These are phyloP conservation scores for Uloborus diversus DNA, from an alignment of 1,140 invertebrate genomes.

Conservation along the genomic window DNA sequence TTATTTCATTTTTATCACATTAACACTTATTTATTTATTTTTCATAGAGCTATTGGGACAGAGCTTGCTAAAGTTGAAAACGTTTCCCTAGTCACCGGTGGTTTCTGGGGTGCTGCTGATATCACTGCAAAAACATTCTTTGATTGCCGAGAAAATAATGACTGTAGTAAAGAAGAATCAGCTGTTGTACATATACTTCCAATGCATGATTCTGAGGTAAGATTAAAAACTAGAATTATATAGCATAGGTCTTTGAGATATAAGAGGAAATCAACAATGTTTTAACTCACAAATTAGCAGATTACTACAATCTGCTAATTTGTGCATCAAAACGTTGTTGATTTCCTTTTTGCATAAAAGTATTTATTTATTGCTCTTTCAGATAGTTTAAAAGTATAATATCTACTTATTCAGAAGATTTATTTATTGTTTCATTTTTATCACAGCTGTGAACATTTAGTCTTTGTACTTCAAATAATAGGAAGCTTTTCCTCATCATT, in stretches of 20 bases:
- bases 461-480: too few species aligned
- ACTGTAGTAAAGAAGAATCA: slow-evolving; percentile 1
- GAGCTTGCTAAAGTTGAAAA: slow-evolving; percentile 62
- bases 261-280: too few species aligned
- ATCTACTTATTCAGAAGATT: too few species aligned
- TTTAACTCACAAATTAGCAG: too few species aligned
- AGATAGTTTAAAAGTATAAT: too few species aligned
- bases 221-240: background rate
- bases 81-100: slow-evolving; percentile 64
- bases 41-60: slow-evolving; percentile 63
- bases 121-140: slow-evolving; percentile 60
- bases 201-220: slow-evolving; percentile 51
- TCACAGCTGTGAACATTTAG: too few species aligned
- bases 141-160: slow-evolving; percentile 56
- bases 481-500: too few species aligned
- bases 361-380: too few species aligned
- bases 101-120: slow-evolving; percentile 63
- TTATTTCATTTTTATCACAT: background rate
- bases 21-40: slow-evolving; percentile 16
- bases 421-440: too few species aligned
- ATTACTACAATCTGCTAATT: too few species aligned
- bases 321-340: too few species aligned
- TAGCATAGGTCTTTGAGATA: background rate
- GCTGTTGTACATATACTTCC: slow-evolving; percentile 61
- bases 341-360: background rate